Conservation (phyloP, 2,113 vertebrate species). For the Scopus umbretta region DNA sequence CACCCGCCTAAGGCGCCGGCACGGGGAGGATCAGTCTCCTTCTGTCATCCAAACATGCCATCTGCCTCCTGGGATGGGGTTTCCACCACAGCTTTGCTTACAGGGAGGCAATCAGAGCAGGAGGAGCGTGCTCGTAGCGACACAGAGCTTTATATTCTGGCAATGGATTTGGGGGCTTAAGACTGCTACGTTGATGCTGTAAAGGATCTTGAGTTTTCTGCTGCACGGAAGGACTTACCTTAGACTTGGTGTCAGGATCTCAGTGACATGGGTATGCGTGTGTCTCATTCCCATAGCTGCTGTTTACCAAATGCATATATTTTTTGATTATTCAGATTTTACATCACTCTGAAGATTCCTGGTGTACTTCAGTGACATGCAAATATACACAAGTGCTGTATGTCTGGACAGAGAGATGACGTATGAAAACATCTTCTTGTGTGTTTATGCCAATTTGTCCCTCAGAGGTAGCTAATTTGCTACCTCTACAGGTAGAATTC, state of each 20-base stretch:
- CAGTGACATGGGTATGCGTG: fast-evolving
- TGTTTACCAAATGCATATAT: fast-evolving
- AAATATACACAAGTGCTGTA: fast-evolving
- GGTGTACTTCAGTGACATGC: fast-evolving
- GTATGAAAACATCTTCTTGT: not conserved
- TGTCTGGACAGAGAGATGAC: not conserved
- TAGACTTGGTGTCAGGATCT: not conserved
- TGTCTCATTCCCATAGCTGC: not conserved
- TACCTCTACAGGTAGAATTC: not conserved
- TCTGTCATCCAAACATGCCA: not conserved
- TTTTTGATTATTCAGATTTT: not conserved
- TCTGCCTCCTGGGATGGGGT: not conserved
- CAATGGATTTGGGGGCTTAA: not conserved
- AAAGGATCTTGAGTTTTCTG: not conserved
- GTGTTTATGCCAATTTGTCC: not conserved
- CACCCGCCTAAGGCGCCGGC: not conserved
- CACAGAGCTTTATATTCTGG: not conserved
- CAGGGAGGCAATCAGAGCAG: not conserved
- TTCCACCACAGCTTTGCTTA: not conserved
- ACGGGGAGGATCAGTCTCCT: not conserved
- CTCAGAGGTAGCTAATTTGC: not conserved
- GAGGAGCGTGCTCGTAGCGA: fast-evolving
- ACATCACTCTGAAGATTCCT: fast-evolving
- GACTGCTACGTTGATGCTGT: fast-evolving
- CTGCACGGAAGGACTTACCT: not conserved